Evolutionary conservation across 2,113 vertebrate species (phyloP).

Genomic region (Hucho hucho): DNA sequence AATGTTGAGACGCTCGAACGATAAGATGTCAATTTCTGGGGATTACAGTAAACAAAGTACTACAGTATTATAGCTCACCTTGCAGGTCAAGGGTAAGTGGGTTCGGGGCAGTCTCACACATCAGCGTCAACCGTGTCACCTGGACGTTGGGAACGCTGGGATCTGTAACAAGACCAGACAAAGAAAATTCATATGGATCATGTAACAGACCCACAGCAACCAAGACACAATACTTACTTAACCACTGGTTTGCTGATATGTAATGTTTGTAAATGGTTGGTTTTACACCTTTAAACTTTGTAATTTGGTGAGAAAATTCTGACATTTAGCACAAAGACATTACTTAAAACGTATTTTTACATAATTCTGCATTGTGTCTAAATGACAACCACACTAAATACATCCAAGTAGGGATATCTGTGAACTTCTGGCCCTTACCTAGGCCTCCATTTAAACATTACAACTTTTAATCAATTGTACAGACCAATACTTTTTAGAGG

Average conservation of each 20-base stretch:
- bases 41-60: too few relatives aligned
- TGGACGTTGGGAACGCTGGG: constrained; percentile 81
- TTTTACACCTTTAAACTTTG: too few relatives aligned
- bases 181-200: not conserved
- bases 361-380: not conserved
- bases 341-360: too few relatives aligned
- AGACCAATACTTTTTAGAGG: too few relatives aligned
- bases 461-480: too few relatives aligned
- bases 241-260: too few relatives aligned
- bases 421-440: not conserved
- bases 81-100: constrained; percentile 86
- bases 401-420: not conserved
- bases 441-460: not conserved
- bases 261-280: too few relatives aligned
- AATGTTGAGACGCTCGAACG: too few relatives aligned
- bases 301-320: too few relatives aligned
- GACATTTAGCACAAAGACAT: too few relatives aligned
- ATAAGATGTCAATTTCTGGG: too few relatives aligned
- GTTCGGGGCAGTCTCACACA: constrained; percentile 78
- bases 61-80: constrained; percentile 68
- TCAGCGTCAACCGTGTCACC: constrained; percentile 85
- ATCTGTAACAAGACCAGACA: constrained; percentile 66
- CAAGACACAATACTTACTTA: too few relatives aligned
- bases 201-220: not conserved
- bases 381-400: not conserved